Conservation (phyloP, 2,888 invertebrate species). For the Panopea generosa region DNA sequence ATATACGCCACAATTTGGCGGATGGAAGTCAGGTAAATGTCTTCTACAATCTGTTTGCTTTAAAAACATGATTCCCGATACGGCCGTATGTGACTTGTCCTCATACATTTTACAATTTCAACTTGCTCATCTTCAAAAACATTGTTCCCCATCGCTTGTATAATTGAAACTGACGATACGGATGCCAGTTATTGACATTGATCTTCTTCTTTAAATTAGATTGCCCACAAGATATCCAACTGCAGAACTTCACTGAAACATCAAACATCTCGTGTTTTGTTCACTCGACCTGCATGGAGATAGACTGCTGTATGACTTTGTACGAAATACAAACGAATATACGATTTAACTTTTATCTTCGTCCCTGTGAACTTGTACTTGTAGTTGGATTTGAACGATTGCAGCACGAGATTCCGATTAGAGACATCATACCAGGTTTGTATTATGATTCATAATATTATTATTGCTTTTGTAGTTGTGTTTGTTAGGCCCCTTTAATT, state of each 20-base stretch:
- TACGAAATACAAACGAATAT: constrained; percentile 36
- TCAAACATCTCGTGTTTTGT: constrained; percentile 37
- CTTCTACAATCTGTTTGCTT: no score
- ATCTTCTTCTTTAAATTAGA: no score
- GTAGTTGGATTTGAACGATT: constrained; percentile 46
- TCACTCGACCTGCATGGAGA: constrained; percentile 34
- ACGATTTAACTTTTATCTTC: constrained; percentile 37
- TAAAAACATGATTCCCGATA: no score
- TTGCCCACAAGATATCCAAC: constrained; percentile 7
- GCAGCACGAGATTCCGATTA: constrained; percentile 9
- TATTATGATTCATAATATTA: no score
- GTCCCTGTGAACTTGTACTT: constrained; percentile 48
- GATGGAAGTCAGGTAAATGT: constrained; percentile 25
- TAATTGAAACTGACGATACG: no score
- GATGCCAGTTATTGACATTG: no score
- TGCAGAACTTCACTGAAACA: constrained; percentile 33
- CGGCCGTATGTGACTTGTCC: no score
- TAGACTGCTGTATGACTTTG: constrained; percentile 50
- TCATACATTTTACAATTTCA: no score
- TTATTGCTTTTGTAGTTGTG: not conserved
- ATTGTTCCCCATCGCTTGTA: no score
- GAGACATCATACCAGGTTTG: no score
- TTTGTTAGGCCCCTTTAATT: not conserved
- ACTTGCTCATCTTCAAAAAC: no score
- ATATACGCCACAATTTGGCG: not conserved